Percentiles rank a stretch among this genome's conserved stretches.
Evolutionary conservation across 2,113 vertebrate genomes (phyloP).

Genomic region (Benitochromis conjunctus): DNA sequence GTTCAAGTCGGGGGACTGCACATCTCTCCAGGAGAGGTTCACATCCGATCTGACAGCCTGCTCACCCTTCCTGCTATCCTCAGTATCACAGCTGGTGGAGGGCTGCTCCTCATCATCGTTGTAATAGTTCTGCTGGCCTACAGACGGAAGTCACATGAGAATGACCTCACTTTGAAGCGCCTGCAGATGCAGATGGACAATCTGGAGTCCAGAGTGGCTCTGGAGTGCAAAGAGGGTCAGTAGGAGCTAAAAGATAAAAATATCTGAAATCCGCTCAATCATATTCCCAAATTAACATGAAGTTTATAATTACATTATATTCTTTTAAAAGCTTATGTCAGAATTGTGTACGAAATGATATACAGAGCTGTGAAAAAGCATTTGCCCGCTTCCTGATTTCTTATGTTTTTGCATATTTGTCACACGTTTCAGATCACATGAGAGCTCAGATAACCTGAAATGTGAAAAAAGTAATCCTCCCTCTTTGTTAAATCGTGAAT

Average conservation of each 20-base stretch:
- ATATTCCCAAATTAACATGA: neutral
- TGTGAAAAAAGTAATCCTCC: neutral
- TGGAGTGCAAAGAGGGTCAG: conserved; percentile 97
- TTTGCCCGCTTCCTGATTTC: neutral
- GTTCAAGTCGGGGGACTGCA: conserved; percentile 92
- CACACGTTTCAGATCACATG: neutral
- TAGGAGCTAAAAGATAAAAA: neutral
- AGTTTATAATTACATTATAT: neutral
- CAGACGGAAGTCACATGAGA: conserved; percentile 94
- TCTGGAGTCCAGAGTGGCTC: conserved; percentile 92
- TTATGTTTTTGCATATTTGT: neutral
- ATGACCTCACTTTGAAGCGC: conserved; percentile 94
- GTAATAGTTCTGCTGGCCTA: conserved; percentile 95
- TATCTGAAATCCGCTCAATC: neutral
- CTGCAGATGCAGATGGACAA: conserved; percentile 99
- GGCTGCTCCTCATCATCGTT: conserved; percentile 93
- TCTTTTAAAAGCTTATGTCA: neutral
- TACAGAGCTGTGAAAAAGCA: neutral
- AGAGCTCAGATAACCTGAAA: neutral
- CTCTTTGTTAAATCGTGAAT: neutral
- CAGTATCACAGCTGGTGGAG: conserved; percentile 92
- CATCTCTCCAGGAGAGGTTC: conserved; percentile 91
- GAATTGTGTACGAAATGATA: neutral
- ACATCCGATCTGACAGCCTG: conserved; percentile 93
- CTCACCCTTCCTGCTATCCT: conserved; percentile 94